Base-by-base conservation (phyloP, 2,888 invertebrate species). In the Rhogogaster chlorosoma region DNA sequence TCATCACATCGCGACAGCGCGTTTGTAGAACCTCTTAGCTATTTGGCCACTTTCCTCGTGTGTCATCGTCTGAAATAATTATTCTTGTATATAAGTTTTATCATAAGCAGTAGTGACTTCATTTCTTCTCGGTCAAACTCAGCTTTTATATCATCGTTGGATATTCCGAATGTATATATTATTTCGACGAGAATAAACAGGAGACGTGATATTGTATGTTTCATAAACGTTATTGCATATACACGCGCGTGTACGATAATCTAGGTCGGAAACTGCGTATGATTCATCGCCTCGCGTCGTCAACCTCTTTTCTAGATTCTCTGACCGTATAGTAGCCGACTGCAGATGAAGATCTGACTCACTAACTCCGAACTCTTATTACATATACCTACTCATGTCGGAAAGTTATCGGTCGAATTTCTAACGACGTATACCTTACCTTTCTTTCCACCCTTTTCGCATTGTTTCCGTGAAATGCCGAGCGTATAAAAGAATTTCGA, bases 21-120 rank as follows among this genome's bases (percentile, higher is more conserved):
- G 93, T 86, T 95, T 95, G 89, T 95, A 96, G 90, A 94, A 95
- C 86, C 95, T 94, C 89, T 95, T 95, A 12, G 94, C 95, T 86
- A 95, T 93, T 84, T 94, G 88, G 77, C 90, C 90, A 86, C 89
- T 94, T 70, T 94, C 94, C 85, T 95, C 95, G 88, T 95, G 95
- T 45, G 94, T 94, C 87, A 95, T 93, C 67, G 94, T 95, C 96
- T 96, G 94, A 88, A 95, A 95, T 87, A 86, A 86, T 86, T 88
- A 12, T n/a, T n/a, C n/a, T 45, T 67, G 36, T 45, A 61, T 45
- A 26, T 18, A 61, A 12, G 22, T 61, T 10, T 61, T 1, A 10
- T 3, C 26, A 26, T 26, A 26, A 10, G 12, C 1, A 26, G 22
- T 18, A n/a, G 26, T 26, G 9, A 61, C 53, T n/a, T n/a, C n/a